Percentiles rank a stretch among this genome's conserved stretches.
phyloP scores from a whole-genome alignment of 2,888 invertebrate species.

The Cephus runcator region DNA sequence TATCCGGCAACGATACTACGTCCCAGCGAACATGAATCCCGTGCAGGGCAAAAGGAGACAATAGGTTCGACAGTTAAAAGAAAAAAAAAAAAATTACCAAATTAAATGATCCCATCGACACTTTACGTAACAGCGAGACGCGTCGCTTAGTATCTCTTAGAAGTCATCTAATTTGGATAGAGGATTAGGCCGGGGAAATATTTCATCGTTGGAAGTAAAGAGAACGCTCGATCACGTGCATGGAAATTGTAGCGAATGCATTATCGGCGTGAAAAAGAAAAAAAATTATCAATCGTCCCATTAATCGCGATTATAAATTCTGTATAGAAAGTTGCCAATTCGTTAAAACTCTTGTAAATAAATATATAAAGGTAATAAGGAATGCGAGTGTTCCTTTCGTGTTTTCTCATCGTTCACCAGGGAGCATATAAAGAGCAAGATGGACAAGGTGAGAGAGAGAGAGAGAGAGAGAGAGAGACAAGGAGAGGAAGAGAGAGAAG shows the following conservation, averaged over 20 bases:
- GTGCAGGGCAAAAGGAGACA: not conserved
- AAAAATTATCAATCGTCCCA: not conserved
- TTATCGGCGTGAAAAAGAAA: not conserved
- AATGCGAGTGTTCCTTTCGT: not conserved
- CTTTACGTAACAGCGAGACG: not conserved
- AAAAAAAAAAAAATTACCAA: not conserved
- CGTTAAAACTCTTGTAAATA: constrained; percentile 1
- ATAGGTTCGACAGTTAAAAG: not conserved
- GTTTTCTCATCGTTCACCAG: not conserved
- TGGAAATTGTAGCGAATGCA: not conserved
- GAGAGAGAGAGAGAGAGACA: no score
- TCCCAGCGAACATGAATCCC: not conserved
- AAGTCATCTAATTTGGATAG: not conserved
- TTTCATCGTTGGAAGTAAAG: not conserved
- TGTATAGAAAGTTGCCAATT: not conserved
- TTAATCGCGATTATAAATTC: not conserved
- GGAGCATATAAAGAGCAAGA: constrained; percentile 6
- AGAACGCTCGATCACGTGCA: not conserved
- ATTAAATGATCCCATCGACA: not conserved
- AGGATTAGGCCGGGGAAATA: not conserved
- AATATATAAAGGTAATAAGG: not conserved
- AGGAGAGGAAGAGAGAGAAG: no score
- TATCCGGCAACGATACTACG: no score
- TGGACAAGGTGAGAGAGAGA: not conserved
- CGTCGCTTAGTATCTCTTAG: not conserved